Percentiles rank a stretch among this genome's conserved stretches.
These are phyloP conservation scores for Melanaphis sacchari DNA, from an alignment of 1,140 invertebrate species.

Conservation along the genomic window DNA sequence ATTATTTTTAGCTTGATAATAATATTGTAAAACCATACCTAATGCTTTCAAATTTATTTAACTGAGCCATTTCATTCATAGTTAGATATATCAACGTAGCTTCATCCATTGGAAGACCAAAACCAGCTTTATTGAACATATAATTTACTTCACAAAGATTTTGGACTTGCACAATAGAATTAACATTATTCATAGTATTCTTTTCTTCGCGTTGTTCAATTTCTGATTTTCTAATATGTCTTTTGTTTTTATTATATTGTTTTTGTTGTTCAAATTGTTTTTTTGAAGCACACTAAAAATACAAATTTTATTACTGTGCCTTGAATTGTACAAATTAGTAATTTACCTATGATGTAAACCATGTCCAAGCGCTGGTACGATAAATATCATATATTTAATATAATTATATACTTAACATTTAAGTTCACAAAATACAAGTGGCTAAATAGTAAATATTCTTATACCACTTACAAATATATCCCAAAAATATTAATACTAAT, in stretches of 20 bases:
- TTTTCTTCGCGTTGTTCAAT: not conserved
- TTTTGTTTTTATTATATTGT: not conserved
- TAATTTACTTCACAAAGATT: slow-evolving; percentile 39
- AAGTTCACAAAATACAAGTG: not conserved
- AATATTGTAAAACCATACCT: not conserved
- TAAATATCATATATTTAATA: not conserved
- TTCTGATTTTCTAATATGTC: not conserved
- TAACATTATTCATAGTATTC: not conserved
- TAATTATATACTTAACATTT: not conserved
- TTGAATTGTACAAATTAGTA: not conserved
- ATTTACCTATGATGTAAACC: not conserved
- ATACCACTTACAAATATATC: not conserved
- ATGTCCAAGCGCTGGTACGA: not conserved
- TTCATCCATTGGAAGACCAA: slow-evolving; percentile 32
- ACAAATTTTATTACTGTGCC: not conserved
- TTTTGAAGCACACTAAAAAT: slow-evolving; percentile 11
- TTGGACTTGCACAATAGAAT: not conserved
- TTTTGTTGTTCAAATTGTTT: slow-evolving; percentile 24
- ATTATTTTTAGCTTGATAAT: not conserved
- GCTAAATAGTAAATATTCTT: not conserved
- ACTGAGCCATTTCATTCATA: slow-evolving; percentile 24
- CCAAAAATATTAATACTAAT: not conserved
- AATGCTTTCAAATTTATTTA: slow-evolving; percentile 33
- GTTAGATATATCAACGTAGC: not conserved
- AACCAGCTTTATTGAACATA: slow-evolving; percentile 49